Conservation (phyloP, 1,140 invertebrate species). For the Scylla paramamosain region DNA sequence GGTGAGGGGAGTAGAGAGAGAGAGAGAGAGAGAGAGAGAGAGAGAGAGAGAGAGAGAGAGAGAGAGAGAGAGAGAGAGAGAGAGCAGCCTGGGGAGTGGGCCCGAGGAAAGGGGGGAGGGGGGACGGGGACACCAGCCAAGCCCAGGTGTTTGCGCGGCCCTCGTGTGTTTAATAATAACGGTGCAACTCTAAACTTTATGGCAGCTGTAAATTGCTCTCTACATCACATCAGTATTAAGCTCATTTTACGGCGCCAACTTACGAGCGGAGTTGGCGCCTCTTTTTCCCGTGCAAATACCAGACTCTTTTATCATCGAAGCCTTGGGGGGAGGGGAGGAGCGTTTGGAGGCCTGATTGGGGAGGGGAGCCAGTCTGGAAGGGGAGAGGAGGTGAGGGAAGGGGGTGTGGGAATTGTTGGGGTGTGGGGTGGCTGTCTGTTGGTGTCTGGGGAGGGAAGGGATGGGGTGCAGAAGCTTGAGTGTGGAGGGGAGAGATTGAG, state of each 20-base stretch:
- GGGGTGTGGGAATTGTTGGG: no score
- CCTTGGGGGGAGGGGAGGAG: slow-evolving; percentile 8
- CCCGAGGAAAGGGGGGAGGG: neutral
- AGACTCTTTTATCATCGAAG: slow-evolving; percentile 59
- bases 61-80: neutral
- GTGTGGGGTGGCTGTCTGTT: no score
- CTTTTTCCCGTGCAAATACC: slow-evolving; percentile 57
- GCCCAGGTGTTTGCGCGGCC: slow-evolving; percentile 56
- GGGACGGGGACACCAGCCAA: neutral
- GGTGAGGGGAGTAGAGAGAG: no score
- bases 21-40: neutral
- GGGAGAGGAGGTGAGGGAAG: no score
- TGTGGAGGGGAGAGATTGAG: no score
- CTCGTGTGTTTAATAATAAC: slow-evolving; percentile 69
- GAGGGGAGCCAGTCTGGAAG: no score
- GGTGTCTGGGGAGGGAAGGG: no score
- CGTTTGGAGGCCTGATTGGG: no score
- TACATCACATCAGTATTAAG: slow-evolving; percentile 67
- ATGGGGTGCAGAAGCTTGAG: no score
- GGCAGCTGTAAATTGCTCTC: slow-evolving; percentile 59
- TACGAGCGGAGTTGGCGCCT: slow-evolving; percentile 57
- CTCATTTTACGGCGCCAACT: slow-evolving; percentile 60
- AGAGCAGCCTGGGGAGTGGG: neutral
- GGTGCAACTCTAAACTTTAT: slow-evolving; percentile 64
- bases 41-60: slow-evolving; percentile 13